Percentiles rank a stretch among this genome's conserved stretches.
Conservation (phyloP, 2,797 vertebrate genomes). For the Eleutherodactylus coqui region DNA sequence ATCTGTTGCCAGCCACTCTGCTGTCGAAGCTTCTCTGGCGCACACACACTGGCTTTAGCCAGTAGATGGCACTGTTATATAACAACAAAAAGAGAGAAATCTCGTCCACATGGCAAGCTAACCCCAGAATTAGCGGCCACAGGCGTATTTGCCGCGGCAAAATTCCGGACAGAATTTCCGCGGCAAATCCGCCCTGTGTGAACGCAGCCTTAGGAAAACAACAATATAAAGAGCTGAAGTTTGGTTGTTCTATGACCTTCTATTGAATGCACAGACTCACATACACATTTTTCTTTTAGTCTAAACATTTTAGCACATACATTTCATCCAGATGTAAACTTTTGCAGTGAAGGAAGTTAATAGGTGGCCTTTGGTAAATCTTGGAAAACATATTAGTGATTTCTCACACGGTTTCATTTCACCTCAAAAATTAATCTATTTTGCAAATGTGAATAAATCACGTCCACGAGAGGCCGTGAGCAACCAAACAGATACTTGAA, state of each 20-base stretch:
- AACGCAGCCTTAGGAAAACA: too few species aligned
- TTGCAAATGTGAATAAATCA: conserved; percentile 46
- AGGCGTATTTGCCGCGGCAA: too few species aligned
- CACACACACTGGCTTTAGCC: too few species aligned
- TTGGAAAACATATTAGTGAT: conserved; percentile 31
- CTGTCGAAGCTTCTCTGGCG: too few species aligned
- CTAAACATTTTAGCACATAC: background rate
- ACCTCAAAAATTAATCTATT: conserved; percentile 38
- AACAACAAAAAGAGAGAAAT: too few species aligned
- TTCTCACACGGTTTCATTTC: conserved; percentile 29
- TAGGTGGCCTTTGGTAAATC: conserved; percentile 27
- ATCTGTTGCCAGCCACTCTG: too few species aligned
- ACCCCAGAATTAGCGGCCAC: too few species aligned
- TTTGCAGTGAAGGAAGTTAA: conserved; percentile 10
- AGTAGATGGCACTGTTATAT: too few species aligned
- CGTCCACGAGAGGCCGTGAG: background rate
- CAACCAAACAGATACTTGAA: conserved; percentile 45
- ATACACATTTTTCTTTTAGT: background rate
- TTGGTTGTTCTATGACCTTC: background rate
- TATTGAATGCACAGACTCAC: background rate
- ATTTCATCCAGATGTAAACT: background rate
- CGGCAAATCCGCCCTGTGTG: too few species aligned
- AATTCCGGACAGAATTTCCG: too few species aligned
- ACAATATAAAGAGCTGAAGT: background rate
- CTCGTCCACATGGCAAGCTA: too few species aligned